A percentile compares a stretch with the other conserved stretches of the same genome.
Conservation (phyloP, 2,797 vertebrate species). For the Anniella stebbinsi region DNA sequence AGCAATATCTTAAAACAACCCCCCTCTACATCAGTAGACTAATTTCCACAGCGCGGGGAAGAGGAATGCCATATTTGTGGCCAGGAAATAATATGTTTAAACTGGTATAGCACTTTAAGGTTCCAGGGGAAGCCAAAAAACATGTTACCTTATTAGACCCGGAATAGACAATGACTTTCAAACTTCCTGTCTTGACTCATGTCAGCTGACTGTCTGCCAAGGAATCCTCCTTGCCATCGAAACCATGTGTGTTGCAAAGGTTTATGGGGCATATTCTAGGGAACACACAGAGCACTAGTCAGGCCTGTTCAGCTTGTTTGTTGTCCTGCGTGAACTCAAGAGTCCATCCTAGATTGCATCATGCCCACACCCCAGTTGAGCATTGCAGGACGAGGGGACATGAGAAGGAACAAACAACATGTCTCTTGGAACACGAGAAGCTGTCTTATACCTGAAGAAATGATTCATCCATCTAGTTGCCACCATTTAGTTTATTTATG, state of each 20-base stretch:
- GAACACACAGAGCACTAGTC: too few species aligned
- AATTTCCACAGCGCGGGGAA: background rate
- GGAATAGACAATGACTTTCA: background rate
- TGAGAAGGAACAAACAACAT: background rate
- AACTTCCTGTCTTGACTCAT: background rate
- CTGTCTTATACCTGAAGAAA: background rate
- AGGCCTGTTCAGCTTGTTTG: background rate
- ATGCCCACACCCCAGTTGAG: too few species aligned
- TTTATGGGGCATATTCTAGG: background rate
- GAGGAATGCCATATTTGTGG: background rate
- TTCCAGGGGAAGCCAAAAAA: background rate
- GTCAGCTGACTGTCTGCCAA: background rate
- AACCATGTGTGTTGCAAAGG: background rate
- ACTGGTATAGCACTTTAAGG: background rate
- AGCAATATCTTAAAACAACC: background rate
- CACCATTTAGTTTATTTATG: background rate
- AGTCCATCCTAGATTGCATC: too few species aligned
- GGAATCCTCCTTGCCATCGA: background rate
- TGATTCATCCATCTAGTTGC: background rate
- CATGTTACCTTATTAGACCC: background rate
- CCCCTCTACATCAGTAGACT: background rate
- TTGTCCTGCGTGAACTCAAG: background rate
- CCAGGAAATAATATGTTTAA: conserved; percentile 1
- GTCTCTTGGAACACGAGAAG: background rate
- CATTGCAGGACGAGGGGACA: background rate